Evolutionary conservation across 2,888 invertebrate species (phyloP).

Genomic region (Pilophorus perplexus): DNA sequence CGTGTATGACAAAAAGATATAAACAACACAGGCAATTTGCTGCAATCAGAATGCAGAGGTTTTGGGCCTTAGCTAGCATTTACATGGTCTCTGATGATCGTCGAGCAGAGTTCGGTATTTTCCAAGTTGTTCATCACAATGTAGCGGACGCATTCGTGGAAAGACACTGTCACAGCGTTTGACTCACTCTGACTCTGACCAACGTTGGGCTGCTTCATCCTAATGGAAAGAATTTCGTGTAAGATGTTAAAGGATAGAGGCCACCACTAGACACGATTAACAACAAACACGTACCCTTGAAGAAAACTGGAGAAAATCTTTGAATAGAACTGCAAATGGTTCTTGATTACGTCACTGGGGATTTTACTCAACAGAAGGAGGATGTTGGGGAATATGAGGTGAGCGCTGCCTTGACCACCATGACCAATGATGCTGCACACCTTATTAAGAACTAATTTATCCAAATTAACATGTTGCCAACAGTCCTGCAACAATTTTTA

Average conservation of each 20-base stretch:
- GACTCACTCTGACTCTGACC: conserved; percentile 66
- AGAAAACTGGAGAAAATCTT: conserved; percentile 69
- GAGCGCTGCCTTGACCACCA: conserved; percentile 76
- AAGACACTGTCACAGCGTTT: conserved; percentile 64
- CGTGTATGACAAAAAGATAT: background rate
- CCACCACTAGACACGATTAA: too few species aligned
- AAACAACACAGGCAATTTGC: background rate
- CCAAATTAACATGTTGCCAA: conserved; percentile 67
- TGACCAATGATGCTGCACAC: conserved; percentile 64
- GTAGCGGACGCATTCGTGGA: conserved; percentile 72
- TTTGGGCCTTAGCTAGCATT: too few species aligned
- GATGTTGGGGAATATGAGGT: conserved; percentile 68
- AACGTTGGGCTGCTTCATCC: conserved; percentile 61
- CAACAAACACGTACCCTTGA: too few species aligned
- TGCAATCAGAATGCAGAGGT: background rate
- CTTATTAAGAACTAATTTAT: conserved; percentile 71
- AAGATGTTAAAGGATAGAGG: too few species aligned
- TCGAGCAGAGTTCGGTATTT: conserved; percentile 50
- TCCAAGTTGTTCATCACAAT: conserved; percentile 57
- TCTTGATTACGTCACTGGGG: conserved; percentile 56
- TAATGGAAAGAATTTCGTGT: too few species aligned
- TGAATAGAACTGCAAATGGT: conserved; percentile 59
- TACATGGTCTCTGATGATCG: conserved; percentile 31
- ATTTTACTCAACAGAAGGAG: conserved; percentile 73
- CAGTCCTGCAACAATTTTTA: conserved; percentile 67